A percentile compares a stretch with the other conserved stretches of the same genome.
These are phyloP conservation scores for Arge pagana DNA, from an alignment of 2,888 invertebrate species.

Conservation along the genomic window DNA sequence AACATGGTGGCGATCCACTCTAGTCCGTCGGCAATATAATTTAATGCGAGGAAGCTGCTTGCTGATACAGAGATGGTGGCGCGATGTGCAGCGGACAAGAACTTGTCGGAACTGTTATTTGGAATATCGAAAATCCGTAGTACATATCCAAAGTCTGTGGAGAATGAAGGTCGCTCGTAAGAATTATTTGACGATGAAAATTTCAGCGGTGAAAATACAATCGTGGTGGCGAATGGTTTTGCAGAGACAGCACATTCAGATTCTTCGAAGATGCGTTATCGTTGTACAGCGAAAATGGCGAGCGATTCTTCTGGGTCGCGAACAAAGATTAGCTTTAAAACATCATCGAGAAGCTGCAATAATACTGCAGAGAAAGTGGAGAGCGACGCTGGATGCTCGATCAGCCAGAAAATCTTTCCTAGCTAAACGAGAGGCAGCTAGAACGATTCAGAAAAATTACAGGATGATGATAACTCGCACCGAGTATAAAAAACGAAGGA, in stretches of 20 bases:
- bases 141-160: conserved; percentile 46
- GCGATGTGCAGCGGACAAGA: too few species aligned
- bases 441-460: too few species aligned
- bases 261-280: too few species aligned
- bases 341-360: conserved; percentile 15
- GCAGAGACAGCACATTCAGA: too few species aligned
- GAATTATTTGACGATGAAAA: conserved; percentile 40
- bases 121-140: conserved; percentile 24
- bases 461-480: conserved; percentile 47
- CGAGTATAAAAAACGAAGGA: too few species aligned
- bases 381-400: conserved; percentile 25
- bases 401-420: conserved; percentile 23
- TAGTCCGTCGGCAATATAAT: conserved; percentile 28
- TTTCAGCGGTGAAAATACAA: conserved; percentile 49
- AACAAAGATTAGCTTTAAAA: not conserved
- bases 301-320: conserved; percentile 31
- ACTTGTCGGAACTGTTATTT: conserved; percentile 25
- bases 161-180: conserved; percentile 39
- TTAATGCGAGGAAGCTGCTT: conserved; percentile 27
- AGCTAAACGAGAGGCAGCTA: too few species aligned
- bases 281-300: conserved; percentile 50
- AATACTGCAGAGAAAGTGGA: conserved; percentile 34
- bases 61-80: conserved; percentile 39
- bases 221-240: conserved; percentile 35
- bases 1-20: conserved; percentile 37